These are phyloP conservation scores for Petrocephalus schoutedeni DNA, from an alignment of 2,797 vertebrate species.

Conservation along the genomic window DNA sequence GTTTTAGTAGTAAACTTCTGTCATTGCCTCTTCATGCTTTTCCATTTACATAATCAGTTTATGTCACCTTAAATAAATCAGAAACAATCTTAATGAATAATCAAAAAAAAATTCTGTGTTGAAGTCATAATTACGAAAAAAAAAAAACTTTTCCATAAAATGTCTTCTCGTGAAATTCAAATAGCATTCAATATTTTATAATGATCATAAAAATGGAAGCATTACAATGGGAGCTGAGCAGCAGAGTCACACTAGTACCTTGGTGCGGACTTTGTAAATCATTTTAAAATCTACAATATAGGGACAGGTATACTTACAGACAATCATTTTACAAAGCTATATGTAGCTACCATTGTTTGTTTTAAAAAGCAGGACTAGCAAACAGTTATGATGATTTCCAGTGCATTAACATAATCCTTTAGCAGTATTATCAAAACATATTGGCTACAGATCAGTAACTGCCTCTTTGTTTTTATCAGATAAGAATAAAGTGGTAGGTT, in stretches of 20 bases:
- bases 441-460: not conserved
- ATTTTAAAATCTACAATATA: not conserved
- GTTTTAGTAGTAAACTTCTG: conserved; percentile 31
- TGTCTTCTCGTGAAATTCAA: conserved; percentile 18
- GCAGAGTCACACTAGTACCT: not conserved
- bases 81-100: not conserved
- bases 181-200: not conserved
- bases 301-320: not conserved
- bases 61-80: not conserved
- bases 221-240: not conserved
- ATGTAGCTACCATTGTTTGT: not conserved
- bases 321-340: conserved; percentile 3
- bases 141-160: conserved; percentile 7
- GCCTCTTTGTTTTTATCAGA: not conserved
- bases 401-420: not conserved
- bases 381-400: not conserved
- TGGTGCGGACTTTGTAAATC: not conserved
- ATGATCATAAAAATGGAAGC: conserved; percentile 5
- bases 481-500: not conserved
- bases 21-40: conserved; percentile 27
- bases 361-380: not conserved
- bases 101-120: not conserved
- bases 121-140: not conserved
- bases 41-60: conserved; percentile 25
- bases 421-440: not conserved